Evolutionary conservation across 2,888 invertebrate species (phyloP).

Genomic region (Herminia tarsipennalis): DNA sequence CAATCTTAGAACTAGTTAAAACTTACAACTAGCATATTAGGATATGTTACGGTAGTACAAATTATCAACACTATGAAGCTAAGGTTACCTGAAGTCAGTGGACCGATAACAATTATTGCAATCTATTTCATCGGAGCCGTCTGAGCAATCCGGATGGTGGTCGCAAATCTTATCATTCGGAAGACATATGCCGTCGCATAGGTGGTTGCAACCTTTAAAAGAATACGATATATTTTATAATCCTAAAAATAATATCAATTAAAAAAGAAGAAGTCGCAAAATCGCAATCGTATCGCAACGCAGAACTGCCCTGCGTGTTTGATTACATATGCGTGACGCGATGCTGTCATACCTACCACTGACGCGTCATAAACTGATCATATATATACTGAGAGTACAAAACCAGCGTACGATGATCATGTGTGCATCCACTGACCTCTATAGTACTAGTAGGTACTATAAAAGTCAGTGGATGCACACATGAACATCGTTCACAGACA

Average conservation of each 20-base stretch:
- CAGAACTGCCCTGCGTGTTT: too few relatives aligned
- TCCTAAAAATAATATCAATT: slow-evolving; percentile 17
- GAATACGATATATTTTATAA: slow-evolving; percentile 46
- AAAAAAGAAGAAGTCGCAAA: not conserved
- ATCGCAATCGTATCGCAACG: slow-evolving; percentile 9
- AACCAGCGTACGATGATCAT: too few relatives aligned
- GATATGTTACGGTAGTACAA: slow-evolving; percentile 2
- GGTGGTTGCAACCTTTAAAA: slow-evolving; percentile 69
- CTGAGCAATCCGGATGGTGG: slow-evolving; percentile 83
- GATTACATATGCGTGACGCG: too few relatives aligned
- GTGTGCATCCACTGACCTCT: too few relatives aligned
- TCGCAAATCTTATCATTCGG: slow-evolving; percentile 86
- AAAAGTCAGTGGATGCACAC: too few relatives aligned
- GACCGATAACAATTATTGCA: slow-evolving; percentile 66
- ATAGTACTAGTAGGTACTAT: too few relatives aligned
- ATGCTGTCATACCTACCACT: too few relatives aligned
- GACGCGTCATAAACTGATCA: too few relatives aligned
- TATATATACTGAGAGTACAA: too few relatives aligned
- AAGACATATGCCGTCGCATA: slow-evolving; percentile 87
- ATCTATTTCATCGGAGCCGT: slow-evolving; percentile 84
- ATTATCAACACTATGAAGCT: slow-evolving; percentile 8
- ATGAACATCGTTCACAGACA: not conserved
- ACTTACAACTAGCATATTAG: too few relatives aligned
- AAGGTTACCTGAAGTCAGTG: slow-evolving; percentile 73
- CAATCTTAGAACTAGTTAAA: slow-evolving; percentile 10